Conservation (phyloP, 92 coral and sea anemone species). For the Zoanthus solanderi region DNA sequence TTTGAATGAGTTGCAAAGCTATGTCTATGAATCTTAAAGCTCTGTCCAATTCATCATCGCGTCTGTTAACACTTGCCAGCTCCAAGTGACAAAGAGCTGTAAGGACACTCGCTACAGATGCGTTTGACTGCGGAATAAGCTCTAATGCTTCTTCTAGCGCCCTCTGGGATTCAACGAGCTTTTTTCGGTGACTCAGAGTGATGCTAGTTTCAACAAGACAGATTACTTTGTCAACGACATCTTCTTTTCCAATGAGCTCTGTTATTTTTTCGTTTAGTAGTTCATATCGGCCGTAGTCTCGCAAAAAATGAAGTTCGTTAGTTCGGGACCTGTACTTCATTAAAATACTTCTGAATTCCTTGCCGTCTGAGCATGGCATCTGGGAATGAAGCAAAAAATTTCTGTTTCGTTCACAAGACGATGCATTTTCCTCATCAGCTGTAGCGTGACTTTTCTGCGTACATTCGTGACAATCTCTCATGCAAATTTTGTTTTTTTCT, state of each 20-base stretch:
- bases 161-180: neutral
- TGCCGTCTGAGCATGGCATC: neutral
- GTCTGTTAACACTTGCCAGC: conserved; percentile 3
- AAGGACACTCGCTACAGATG: neutral
- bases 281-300: conserved; percentile 1
- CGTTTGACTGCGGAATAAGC: neutral
- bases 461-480: neutral
- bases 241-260: neutral
- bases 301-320: neutral
- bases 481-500: neutral
- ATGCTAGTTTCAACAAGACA: conserved; percentile 4
- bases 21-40: neutral
- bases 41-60: neutral
- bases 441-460: neutral
- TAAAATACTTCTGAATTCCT: neutral
- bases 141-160: neutral
- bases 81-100: neutral
- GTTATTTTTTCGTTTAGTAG: neutral
- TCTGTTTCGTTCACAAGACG: neutral
- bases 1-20: neutral
- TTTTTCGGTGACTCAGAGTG: neutral
- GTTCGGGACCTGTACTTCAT: neutral
- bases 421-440: neutral
- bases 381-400: neutral
- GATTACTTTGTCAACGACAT: neutral